Evolutionary conservation across 2,888 invertebrate species (phyloP), one percentile per base, ranked within the genome.

Genomic region (Oxyscelio sp.): DNA sequence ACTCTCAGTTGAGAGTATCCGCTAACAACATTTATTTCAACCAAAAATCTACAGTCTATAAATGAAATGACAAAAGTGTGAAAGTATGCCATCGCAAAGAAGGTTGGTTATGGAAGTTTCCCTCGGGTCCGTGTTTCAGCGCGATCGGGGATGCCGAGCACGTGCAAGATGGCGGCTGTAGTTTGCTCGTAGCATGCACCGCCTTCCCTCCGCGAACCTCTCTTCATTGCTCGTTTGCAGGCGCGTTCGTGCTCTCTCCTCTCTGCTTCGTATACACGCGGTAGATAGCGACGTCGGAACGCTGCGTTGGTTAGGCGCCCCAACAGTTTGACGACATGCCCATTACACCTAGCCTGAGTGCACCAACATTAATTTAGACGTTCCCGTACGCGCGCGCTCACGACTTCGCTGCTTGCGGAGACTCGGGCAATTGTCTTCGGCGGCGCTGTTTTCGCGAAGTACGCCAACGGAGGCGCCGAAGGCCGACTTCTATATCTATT

Each of bases 141-240:
- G 86, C 87, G 87, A 83, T 93, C 87, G 90, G 91, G 89, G 90
- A 93, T 93, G 93, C 93, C 86, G 88, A 90, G 90, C 93, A 93
- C 93, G 93, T 93, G 91, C 93, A 93, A 93, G 93, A 93, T 93
- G 93, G 93, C 93, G 93, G 93, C 93, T 90, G 91, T 91, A 92
- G 93, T 92, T 92, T 92, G 92, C 90, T 90, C 91, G 90, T 89
- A 88, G 90, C 90, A 89, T 90, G 91, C 88, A 90, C 88, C 92
- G 90, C 92, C 92, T 90, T 91, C 86, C 85, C 83, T 73, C 71
- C 50, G 86, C 86, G 78, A 83, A 65, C 71, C 86, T 79, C 75
- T 86, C 87, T 31, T 75, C 63, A 66, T 80, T 68, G 63, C 75
- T 80, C 82, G 56, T 79, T 79, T 40, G 56, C 50, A 19, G 52